Base-by-base conservation (phyloP, 2,888 invertebrate genomes). In the Stomorhina lunata region DNA sequence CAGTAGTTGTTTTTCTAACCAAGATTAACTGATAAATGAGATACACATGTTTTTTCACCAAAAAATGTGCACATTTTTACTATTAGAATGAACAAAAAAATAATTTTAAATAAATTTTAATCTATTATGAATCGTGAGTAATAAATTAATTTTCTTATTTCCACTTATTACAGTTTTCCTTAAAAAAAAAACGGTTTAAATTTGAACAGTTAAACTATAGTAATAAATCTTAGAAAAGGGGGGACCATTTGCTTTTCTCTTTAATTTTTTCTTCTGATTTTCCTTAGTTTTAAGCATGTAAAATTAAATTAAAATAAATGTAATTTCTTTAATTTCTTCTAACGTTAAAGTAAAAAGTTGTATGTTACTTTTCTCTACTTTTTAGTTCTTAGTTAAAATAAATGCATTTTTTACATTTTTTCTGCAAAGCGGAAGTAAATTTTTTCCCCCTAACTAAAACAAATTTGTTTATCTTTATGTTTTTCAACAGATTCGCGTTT, bases 301-400 rank as follows among this genome's bases (percentile, higher is more conserved):
- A 29, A 43, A 53, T 66, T 65, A 57, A 65, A 66, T 65, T 75
- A 34, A 66, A 66, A 20, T n/a, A 48, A 57, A 45, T 57, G 25
- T 65, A 7, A 25, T 9, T 17, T 37, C 53, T 27, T 20, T 20
- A n/a, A n/a, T 37, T 29, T 2, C 15, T 17, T 1, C 25, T 32
- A 37, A 37, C 25, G n/a, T n/a, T n/a, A n/a, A n/a, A n/a, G n/a
- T n/a, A 17, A 45, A n/a, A 12, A 37, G 10, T 43, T 61, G 48
- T n/a, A 10, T 10, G 4, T 63, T 27, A 2, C 34, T n/a, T n/a
- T 43, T 25, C 37, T 25, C 27, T 25, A 29, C n/a, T n/a, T n/a
- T n/a, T 32, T 40, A 29, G 43, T 12, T 53, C 7, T 32, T 20
- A 59, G 48, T 10, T 22, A 59, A 15, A n/a, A 71, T 7, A 45